Conservation (phyloP, 2,888 invertebrate species). For the Xylota segnis region DNA sequence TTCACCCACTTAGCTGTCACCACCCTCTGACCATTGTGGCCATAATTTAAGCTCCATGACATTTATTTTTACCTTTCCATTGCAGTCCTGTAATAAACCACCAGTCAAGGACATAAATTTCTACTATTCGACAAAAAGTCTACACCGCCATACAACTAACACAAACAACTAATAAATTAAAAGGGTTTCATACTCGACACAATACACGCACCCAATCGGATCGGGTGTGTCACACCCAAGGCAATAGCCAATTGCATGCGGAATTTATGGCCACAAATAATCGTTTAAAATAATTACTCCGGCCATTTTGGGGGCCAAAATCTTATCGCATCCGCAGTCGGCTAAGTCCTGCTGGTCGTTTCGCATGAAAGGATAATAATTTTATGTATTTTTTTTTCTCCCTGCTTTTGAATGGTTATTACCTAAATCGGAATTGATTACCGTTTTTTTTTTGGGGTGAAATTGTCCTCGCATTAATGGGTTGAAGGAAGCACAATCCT, state of each 20-base stretch:
- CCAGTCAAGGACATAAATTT: slow-evolving; percentile 17
- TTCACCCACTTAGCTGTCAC: neutral
- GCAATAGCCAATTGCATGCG: slow-evolving; percentile 60
- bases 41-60: neutral
- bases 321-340: slow-evolving; percentile 29
- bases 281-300: slow-evolving; percentile 67
- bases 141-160: neutral
- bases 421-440: slow-evolving; percentile 21
- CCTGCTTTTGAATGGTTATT: slow-evolving; percentile 17
- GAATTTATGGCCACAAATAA: slow-evolving; percentile 64
- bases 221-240: slow-evolving; percentile 41
- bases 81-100: slow-evolving; percentile 20
- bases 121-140: neutral
- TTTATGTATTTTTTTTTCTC: slow-evolving; percentile 9
- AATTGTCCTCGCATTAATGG: neutral
- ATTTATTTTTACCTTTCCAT: neutral
- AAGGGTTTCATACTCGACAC: neutral
- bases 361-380: slow-evolving; percentile 31
- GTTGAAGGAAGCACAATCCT: neutral
- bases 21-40: neutral
- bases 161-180: slow-evolving; percentile 35
- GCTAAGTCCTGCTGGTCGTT: neutral
- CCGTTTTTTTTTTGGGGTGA: neutral
- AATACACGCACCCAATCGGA: neutral
- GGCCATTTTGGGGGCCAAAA: slow-evolving; percentile 29